Evolutionary conservation across 2,888 invertebrate genomes (phyloP), one percentile per base, ranked within the genome.

Genomic region (Cephonodes hylas): DNA sequence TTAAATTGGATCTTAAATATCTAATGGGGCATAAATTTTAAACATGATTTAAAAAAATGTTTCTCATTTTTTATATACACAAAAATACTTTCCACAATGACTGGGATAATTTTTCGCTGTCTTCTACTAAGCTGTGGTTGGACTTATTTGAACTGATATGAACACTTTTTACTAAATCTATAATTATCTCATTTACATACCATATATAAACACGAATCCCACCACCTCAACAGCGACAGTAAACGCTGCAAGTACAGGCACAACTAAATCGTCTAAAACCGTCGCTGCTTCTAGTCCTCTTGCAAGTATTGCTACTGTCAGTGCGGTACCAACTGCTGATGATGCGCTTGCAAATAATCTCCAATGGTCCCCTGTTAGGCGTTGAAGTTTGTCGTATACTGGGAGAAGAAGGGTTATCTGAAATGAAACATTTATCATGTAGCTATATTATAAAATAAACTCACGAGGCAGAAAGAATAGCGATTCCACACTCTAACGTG

Each of bases 131-230:
- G n/a, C n/a, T n/a, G n/a, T n/a, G n/a, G n/a, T n/a, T n/a, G n/a
- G n/a, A n/a, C n/a, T n/a, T n/a, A n/a, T n/a, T n/a, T n/a, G n/a
- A n/a, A n/a, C n/a, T n/a, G n/a, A n/a, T n/a, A n/a, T n/a, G n/a
- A n/a, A n/a, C n/a, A n/a, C n/a, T n/a, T n/a, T 8, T 31, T 6
- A 31, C n/a, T 0, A 4, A 4, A 1, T 38, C 3, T 18, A 7
- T 18, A 31, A 18, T n/a, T 7, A 15, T 3, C 18, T 4, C 3
- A 13, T 18, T 46, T 38, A 68, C 81, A 79, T 60, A 91, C 92
- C 91, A 75, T 92, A 92, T 70, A 92, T 89, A 70, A 88, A 91
- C 7, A 88, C 88, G 65, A 92, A 91, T 60, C 89, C 92, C 1
- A 89, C 84, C 0, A 92, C 80, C 66, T 92, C 90, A 18, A 89